Evolutionary conservation across 1,140 invertebrate species (phyloP).

Genomic region (Drosophila teissieri): DNA sequence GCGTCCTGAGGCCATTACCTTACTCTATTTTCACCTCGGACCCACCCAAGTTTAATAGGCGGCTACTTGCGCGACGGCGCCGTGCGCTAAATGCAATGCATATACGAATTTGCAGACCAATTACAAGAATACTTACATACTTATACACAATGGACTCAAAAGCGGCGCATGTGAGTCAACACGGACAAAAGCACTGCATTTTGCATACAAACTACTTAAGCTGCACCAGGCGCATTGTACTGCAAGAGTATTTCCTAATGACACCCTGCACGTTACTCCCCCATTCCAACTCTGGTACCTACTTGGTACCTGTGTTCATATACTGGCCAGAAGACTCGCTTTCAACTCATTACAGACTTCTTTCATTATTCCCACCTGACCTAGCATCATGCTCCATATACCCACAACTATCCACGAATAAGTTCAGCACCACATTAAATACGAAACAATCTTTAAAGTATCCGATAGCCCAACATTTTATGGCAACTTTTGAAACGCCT

Average conservation of each 20-base stretch:
- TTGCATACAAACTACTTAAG: slow-evolving; percentile 8
- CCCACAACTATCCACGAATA: background rate
- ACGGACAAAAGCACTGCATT: slow-evolving; percentile 8
- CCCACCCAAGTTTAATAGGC: slow-evolving; percentile 10
- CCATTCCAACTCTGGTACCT: background rate
- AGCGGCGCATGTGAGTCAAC: slow-evolving; percentile 4
- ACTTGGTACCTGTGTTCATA: background rate
- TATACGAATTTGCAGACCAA: slow-evolving; percentile 10
- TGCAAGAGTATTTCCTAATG: slow-evolving; percentile 5
- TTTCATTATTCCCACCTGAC: background rate
- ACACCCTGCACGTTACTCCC: slow-evolving; percentile 8
- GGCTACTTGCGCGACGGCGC: slow-evolving; percentile 1
- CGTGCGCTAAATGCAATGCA: slow-evolving; percentile 10
- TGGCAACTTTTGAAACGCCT: too few species aligned
- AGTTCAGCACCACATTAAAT: background rate
- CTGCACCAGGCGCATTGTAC: background rate
- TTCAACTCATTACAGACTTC: slow-evolving; percentile 1
- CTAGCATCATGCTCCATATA: slow-evolving; percentile 4
- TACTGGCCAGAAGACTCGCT: slow-evolving; percentile 2
- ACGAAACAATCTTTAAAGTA: too few species aligned
- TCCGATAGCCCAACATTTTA: too few species aligned
- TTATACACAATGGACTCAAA: slow-evolving; percentile 3
- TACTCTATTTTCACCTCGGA: slow-evolving; percentile 17
- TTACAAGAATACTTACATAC: slow-evolving; percentile 16
- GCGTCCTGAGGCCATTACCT: slow-evolving; percentile 13